Percentiles rank a stretch among this genome's conserved stretches.
Conservation (phyloP, 2,797 vertebrate species). For the Crax fasciolata region DNA sequence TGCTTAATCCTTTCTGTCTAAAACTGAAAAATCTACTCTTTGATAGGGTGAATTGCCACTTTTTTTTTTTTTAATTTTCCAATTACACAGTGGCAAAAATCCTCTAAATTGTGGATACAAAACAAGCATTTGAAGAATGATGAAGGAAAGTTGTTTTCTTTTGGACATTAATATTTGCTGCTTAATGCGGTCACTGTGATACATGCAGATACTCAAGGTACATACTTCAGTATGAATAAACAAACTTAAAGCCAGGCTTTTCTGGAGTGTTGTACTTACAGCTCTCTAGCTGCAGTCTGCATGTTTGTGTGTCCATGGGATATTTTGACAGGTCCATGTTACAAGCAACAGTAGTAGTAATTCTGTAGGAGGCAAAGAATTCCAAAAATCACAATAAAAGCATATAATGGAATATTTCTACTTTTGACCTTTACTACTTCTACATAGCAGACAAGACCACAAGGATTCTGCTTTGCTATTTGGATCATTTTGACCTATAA, state of each 20-base stretch:
- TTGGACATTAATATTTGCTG: background rate
- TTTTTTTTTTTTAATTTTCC: background rate
- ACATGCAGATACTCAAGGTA: background rate
- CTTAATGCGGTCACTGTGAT: background rate
- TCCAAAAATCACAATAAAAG: background rate
- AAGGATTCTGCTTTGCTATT: background rate
- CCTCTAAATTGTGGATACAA: background rate
- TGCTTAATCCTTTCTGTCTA: background rate
- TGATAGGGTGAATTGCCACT: background rate
- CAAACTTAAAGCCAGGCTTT: background rate
- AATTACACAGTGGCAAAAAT: background rate
- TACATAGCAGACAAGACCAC: background rate
- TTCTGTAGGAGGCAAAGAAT: slow-evolving; percentile 72
- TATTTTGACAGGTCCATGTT: slow-evolving; percentile 88
- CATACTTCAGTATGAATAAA: background rate
- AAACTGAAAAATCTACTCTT: background rate
- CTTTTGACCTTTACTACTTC: background rate
- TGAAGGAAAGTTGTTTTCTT: background rate
- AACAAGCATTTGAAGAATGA: background rate
- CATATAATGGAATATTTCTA: background rate
- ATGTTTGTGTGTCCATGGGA: slow-evolving; percentile 86
- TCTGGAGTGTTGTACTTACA: slow-evolving; percentile 78
- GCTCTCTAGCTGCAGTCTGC: slow-evolving; percentile 85
- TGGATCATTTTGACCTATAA: background rate
- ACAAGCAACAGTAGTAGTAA: slow-evolving; percentile 86